Conservation (phyloP, 2,888 invertebrate species). For the Timandra comae region DNA sequence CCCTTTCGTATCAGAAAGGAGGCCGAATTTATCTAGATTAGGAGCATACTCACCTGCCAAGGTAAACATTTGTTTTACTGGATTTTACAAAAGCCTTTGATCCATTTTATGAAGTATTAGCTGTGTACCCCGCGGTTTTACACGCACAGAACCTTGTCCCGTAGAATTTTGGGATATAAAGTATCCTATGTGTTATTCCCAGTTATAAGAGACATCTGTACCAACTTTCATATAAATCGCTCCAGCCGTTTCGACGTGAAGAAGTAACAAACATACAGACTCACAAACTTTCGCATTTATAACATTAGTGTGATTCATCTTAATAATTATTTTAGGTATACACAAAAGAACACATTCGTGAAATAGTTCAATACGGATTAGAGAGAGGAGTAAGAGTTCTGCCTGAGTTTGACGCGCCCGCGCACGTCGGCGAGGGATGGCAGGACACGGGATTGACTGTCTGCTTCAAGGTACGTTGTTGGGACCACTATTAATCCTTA, state of each 20-base stretch:
- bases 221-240: no score
- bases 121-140: no score
- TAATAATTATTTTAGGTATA: conserved; percentile 78
- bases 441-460: conserved; percentile 81
- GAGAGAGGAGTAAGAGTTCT: conserved; percentile 89
- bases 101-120: neutral
- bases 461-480: conserved; percentile 76
- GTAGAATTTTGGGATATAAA: no score
- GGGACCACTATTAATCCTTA: neutral
- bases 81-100: conserved; percentile 10
- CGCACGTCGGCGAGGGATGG: conserved; percentile 93
- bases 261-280: no score
- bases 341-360: conserved; percentile 69
- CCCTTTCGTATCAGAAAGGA: conserved; percentile 87
- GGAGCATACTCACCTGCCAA: conserved; percentile 89
- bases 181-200: no score
- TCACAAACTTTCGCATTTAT: no score
- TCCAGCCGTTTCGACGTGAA: no score
- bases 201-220: no score
- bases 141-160: no score
- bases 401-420: conserved; percentile 95
- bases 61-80: conserved; percentile 39
- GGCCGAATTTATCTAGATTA: conserved; percentile 81
- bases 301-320: no score
- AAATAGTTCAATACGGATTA: conserved; percentile 81